Base-by-base conservation (phyloP, 2,888 invertebrate species). In the Rotaria macrura region DNA sequence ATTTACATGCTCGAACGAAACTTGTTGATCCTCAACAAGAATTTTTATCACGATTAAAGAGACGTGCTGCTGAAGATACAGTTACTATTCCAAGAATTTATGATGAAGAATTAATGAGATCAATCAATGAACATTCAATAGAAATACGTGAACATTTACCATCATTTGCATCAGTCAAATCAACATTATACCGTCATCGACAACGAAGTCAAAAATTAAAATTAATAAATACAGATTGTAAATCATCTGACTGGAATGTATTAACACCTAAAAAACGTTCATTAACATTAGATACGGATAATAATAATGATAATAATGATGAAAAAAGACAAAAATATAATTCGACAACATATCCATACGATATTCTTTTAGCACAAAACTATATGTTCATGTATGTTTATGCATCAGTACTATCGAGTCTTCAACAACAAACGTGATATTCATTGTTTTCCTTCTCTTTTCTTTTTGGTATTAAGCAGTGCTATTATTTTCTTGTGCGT, bases 41-140 rank as follows among this genome's bases (percentile, higher is more conserved):
- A 79, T 79, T 79, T n/a, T 79, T 79, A 43, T 40, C 79, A 5
- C 40, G 79, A 14, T 79, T 79, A 43, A 79, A 79, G n/a, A 79
- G 43, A 79, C 79, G 79, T 79, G 79, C 79, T n/a, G 40, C 40
- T 25, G 79, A 79, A 79, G 79, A 79, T 79, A 79, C 79, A 40
- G 40, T 79, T 6, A 79, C 79, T 12, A 79, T 79, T 25, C 79
- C 79, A 14, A 23, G 43, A 43, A 79, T 79, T 4, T 79, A 79
- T n/a, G 79, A 79, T 43, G 79, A 79, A 79, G 79, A 79, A 79
- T 25, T 79, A 43, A 23, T 38, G 25, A 25, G 43, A n/a, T 79
- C 79, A 40, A 79, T 79, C 20, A 79, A n/a, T 43, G 43, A 79
- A 79, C 79, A 79, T 79, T 40, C 43, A 25, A 43, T 2, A 38